Percentiles rank a stretch among this genome's conserved stretches.
These are phyloP conservation scores for Tor tambroides DNA, from an alignment of 2,113 vertebrate genomes.

Conservation along the genomic window DNA sequence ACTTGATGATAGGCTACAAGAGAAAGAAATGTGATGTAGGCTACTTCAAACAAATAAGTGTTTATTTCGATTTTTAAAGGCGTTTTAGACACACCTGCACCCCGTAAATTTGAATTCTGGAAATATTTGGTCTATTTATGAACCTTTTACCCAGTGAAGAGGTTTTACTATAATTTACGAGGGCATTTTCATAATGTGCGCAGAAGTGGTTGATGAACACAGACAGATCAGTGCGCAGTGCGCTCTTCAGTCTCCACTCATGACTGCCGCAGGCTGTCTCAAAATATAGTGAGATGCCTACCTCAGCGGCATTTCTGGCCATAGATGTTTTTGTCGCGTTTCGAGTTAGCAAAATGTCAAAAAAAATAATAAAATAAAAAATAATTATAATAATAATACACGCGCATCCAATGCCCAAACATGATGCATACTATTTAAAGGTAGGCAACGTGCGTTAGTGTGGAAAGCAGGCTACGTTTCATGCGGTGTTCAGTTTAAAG, in stretches of 20 bases:
- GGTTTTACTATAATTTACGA: neutral
- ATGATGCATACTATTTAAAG: neutral
- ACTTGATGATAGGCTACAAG: neutral
- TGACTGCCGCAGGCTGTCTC: neutral
- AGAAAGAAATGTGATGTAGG: neutral
- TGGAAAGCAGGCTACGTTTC: neutral
- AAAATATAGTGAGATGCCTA: neutral
- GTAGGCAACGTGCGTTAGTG: neutral
- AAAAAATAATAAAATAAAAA: no score
- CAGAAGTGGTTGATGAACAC: conserved; percentile 16
- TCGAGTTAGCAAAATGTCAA: neutral
- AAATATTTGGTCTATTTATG: neutral
- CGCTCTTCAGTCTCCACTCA: conserved; percentile 30
- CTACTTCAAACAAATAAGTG: neutral
- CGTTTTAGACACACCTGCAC: neutral
- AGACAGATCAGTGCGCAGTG: conserved; percentile 31
- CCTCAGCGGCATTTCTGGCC: neutral
- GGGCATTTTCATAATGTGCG: neutral
- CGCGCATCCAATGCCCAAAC: neutral
- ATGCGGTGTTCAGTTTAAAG: neutral
- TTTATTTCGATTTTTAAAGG: neutral
- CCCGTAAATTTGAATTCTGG: neutral
- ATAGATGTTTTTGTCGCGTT: neutral
- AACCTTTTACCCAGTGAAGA: neutral
- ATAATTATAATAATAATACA: no score